Evolutionary conservation across 2,888 invertebrate species (phyloP).

Genomic region (Xanthorhoe designata): DNA sequence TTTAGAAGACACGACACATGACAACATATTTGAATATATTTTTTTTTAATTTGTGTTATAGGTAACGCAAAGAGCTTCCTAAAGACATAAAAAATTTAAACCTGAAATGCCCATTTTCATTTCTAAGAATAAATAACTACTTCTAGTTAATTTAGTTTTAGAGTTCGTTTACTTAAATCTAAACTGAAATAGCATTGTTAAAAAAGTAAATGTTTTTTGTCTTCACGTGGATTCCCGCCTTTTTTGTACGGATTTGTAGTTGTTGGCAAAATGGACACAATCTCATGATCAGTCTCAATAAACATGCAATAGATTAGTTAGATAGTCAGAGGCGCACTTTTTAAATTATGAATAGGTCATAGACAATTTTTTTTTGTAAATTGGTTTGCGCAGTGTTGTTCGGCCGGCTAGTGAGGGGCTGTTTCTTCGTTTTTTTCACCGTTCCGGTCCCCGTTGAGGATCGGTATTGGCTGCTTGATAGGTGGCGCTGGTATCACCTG

Average conservation of each 20-base stretch:
- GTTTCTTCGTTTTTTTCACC: conserved; percentile 62
- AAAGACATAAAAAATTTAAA: conserved; percentile 60
- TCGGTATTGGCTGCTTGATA: conserved; percentile 66
- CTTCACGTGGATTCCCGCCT: neutral
- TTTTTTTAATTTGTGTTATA: neutral
- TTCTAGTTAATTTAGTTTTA: neutral
- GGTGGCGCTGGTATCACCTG: conserved; percentile 82
- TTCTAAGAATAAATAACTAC: neutral
- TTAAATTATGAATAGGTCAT: conserved; percentile 36
- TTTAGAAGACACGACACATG: neutral
- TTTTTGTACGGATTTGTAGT: neutral
- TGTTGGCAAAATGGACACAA: conserved; percentile 10
- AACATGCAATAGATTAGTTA: conserved; percentile 45
- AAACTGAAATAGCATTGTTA: neutral
- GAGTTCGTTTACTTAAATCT: neutral
- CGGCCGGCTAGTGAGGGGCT: conserved; percentile 51
- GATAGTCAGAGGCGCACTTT: conserved; percentile 46
- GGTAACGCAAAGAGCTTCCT: conserved; percentile 23
- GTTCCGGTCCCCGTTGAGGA: conserved; percentile 73
- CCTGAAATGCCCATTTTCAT: conserved; percentile 48
- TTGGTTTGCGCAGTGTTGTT: conserved; percentile 31
- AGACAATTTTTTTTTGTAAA: conserved; percentile 41
- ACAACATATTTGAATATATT: neutral
- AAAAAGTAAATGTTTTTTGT: neutral
- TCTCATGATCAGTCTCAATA: conserved; percentile 73